Base-by-base conservation (phyloP, 2,113 vertebrate genomes). In the Dasypus novemcinctus region DNA sequence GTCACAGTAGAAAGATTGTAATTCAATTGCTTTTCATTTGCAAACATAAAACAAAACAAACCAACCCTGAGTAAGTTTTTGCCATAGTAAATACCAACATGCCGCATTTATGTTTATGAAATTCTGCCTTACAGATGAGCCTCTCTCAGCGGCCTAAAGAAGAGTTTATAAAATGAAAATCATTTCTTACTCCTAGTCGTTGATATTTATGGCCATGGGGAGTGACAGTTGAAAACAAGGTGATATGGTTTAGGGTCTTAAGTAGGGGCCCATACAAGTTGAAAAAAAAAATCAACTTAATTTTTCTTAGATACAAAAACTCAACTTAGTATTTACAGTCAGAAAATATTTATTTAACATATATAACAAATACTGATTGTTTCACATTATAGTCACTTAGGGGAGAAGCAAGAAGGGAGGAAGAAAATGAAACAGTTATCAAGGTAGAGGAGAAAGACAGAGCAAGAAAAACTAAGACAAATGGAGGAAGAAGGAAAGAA, bases 241-340 rank as follows among this genome's bases (percentile, higher is more conserved):
- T 29, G 7, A 88, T 61, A 88, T 4, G 15, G 68, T 36, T 68
- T 7, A 31, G 78, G 69, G 25, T 54, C 18, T 91, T 96, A 87
- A 63, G 33, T 21, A 92, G 85, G 43, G 74, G 52, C 7, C 25
- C 23, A 27, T 0, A 43, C 29, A 75, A 81, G 46, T 57, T 78
- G 36, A 13, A 61, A 87, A 83, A 68, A 91, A 63, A 91, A 61
- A 43, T 25, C 29, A 41, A 61, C 5, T 86, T 84, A 78, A 9
- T 81, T 96, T n/a, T 74, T 85, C 18, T 88, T 81, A 78, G 4
- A 63, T n/a, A 86, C 0, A 96, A 93, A 94, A 90, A 79, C 29
- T 79, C 64, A 83, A 83, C 14, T 49, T 90, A 52, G 74, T 78
- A 64, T 41, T 72, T 74, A 90, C 57, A 23, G 20, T 27, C n/a